Evolutionary conservation across 2,888 invertebrate species (phyloP).

Genomic region (Nomada ferruginata): DNA sequence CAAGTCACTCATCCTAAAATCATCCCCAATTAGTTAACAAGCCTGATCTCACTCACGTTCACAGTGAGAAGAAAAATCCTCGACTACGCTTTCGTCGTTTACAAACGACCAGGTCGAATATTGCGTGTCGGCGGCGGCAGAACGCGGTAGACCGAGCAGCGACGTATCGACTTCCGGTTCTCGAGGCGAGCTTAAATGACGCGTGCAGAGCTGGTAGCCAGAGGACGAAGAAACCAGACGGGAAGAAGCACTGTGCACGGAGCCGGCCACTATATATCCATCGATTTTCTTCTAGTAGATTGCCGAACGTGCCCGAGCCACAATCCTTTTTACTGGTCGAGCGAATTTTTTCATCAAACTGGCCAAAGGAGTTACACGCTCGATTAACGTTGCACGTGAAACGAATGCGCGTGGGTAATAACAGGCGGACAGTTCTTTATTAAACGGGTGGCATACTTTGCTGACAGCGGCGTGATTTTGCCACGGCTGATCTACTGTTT

Average conservation of each 20-base stretch:
- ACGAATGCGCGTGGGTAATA: not conserved
- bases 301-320: not conserved
- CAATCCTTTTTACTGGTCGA: not conserved
- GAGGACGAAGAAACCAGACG: not conserved
- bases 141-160: conserved; percentile 33
- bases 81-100: conserved; percentile 1
- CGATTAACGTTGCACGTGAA: conserved; percentile 1
- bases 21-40: not conserved
- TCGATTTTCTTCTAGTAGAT: conserved; percentile 25
- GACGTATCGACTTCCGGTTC: conserved; percentile 47
- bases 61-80: not conserved
- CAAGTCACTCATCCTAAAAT: not conserved
- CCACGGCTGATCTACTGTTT: too few relatives aligned
- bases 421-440: not conserved
- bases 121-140: conserved; percentile 6
- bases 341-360: not conserved
- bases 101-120: conserved; percentile 12
- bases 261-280: not conserved
- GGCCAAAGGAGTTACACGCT: conserved; percentile 9
- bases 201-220: conserved; percentile 25
- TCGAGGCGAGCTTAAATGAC: conserved; percentile 40
- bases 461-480: too few relatives aligned
- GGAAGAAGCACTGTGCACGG: not conserved
- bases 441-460: too few relatives aligned
- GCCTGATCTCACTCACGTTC: not conserved